A percentile compares a stretch with the other conserved stretches of the same genome.
Conservation (phyloP, 2,113 vertebrate species). For the Channa argus region DNA sequence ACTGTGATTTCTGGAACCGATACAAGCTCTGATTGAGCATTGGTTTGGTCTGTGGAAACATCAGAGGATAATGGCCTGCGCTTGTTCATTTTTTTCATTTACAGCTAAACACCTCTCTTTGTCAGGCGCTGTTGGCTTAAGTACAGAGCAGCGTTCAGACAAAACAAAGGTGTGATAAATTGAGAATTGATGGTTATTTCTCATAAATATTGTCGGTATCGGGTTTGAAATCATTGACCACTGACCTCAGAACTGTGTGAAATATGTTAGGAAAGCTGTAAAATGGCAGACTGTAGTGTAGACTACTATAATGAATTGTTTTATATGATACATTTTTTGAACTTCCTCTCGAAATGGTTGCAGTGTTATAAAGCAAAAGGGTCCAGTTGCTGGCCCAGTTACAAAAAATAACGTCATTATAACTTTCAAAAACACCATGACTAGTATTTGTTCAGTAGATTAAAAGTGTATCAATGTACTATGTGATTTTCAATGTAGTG, state of each 20-base stretch:
- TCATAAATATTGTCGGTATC: slow-evolving; percentile 25
- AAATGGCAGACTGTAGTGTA: neutral
- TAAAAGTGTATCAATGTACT: too few species aligned
- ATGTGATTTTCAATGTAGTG: too few species aligned
- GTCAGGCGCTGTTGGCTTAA: slow-evolving; percentile 25
- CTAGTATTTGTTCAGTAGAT: too few species aligned
- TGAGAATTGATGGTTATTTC: slow-evolving; percentile 32
- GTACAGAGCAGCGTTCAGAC: neutral
- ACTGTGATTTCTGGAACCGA: slow-evolving; percentile 67
- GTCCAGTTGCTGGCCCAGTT: neutral
- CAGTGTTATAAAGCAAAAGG: neutral
- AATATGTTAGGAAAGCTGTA: slow-evolving; percentile 15
- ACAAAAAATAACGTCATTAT: neutral
- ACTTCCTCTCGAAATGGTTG: slow-evolving; percentile 14
- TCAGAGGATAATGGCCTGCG: slow-evolving; percentile 5
- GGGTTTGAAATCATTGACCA: slow-evolving; percentile 17
- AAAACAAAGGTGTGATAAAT: slow-evolving; percentile 23
- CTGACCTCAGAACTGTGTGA: slow-evolving; percentile 24
- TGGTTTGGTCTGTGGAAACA: slow-evolving; percentile 62
- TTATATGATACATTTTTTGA: slow-evolving; percentile 1
- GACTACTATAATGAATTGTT: slow-evolving; percentile 24
- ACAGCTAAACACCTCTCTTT: slow-evolving; percentile 25
- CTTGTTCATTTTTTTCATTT: slow-evolving; percentile 45
- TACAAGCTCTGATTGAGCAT: slow-evolving; percentile 72
- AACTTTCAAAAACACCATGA: too few species aligned